Conservation (phyloP, 2,888 invertebrate genomes). For the Lordiphosa andalusiaca region DNA sequence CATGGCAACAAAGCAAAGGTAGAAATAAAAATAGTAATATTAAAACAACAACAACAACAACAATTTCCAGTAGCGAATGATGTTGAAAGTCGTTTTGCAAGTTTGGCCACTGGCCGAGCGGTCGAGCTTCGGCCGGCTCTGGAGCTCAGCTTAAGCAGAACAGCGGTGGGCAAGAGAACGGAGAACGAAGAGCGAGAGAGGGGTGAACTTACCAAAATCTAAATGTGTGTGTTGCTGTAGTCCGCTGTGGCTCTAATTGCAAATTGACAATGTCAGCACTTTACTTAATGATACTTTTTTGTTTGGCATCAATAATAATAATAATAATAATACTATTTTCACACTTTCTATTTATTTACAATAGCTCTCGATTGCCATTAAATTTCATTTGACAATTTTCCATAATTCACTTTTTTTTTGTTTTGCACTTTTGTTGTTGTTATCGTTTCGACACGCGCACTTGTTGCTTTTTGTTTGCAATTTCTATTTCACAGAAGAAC, state of each 20-base stretch:
- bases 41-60: constrained; percentile 16
- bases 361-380: constrained; percentile 35
- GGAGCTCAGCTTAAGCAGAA: constrained; percentile 17
- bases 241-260: not conserved
- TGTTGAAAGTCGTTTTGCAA: constrained; percentile 79
- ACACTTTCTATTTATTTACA: constrained; percentile 39
- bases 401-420: constrained; percentile 20
- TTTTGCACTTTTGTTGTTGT: constrained; percentile 28
- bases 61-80: constrained; percentile 43
- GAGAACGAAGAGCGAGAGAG: constrained; percentile 4
- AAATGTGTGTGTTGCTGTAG: no score
- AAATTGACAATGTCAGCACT: constrained; percentile 38
- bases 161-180: constrained; percentile 23
- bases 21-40: constrained; percentile 13
- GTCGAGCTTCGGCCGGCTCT: constrained; percentile 10
- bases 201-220: not conserved
- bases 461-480: constrained; percentile 45
- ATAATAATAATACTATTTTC: constrained; percentile 33
- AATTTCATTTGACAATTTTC: constrained; percentile 47
- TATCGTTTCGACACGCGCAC: constrained; percentile 45
- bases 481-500: constrained; percentile 10
- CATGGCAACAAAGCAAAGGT: constrained; percentile 27
- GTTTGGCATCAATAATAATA: constrained; percentile 39
- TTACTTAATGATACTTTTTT: constrained; percentile 31
- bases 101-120: constrained; percentile 50